These are phyloP conservation scores for Diplodus puntazzo DNA, from an alignment of 2,797 vertebrate genomes.

Conservation along the genomic window DNA sequence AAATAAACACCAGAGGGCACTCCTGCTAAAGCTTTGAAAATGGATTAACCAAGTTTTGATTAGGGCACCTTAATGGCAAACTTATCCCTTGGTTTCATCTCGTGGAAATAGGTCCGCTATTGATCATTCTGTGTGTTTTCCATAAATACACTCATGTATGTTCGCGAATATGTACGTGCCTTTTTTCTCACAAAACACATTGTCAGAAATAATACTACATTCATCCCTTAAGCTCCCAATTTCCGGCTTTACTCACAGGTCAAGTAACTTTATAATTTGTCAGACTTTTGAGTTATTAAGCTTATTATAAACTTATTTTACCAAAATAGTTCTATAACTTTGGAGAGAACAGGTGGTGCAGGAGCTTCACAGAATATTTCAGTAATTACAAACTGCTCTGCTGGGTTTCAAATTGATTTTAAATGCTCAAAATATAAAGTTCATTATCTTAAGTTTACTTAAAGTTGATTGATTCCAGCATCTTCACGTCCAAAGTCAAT, in stretches of 20 bases:
- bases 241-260: neutral
- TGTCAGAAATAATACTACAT: neutral
- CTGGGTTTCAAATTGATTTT: no score
- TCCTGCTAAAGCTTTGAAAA: conserved; percentile 49
- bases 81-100: neutral
- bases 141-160: neutral
- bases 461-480: no score
- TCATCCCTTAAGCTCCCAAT: neutral
- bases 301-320: no score
- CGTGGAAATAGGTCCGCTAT: neutral
- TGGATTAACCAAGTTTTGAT: neutral
- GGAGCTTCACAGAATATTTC: no score
- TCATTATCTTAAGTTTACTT: no score
- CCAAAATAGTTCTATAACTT: neutral
- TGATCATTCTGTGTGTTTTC: neutral
- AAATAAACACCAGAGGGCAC: conserved; percentile 65
- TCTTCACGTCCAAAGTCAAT: no score
- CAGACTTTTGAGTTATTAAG: neutral
- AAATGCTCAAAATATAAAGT: no score
- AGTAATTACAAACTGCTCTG: no score
- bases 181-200: neutral
- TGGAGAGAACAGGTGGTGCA: neutral
- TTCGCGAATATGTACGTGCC: neutral
- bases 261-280: neutral
- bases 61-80: no score